Evolutionary conservation across 2,797 vertebrate species (phyloP).

Genomic region (Acrocephalus scirpaceus): DNA sequence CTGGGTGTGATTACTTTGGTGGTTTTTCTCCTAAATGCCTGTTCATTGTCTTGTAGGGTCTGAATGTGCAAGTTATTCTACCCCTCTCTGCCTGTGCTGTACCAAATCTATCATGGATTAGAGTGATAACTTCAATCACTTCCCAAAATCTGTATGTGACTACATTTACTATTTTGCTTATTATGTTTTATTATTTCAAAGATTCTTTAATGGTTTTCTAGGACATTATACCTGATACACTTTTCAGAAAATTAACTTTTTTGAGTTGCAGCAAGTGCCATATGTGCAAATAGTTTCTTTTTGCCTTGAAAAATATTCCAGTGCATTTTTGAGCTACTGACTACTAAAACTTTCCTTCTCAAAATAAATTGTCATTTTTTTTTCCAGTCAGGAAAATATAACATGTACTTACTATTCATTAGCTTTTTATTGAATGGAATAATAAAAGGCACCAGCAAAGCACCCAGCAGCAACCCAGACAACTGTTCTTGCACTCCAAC

Average conservation of each 20-base stretch:
- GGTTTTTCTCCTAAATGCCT: not conserved
- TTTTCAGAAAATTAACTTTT: not conserved
- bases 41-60: not conserved
- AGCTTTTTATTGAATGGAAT: not conserved
- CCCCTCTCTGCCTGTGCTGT: not conserved
- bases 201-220: not conserved
- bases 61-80: not conserved
- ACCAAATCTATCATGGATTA: not conserved
- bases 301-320: not conserved
- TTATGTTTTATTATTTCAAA: not conserved
- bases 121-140: not conserved
- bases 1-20: not conserved
- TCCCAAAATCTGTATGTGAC: not conserved
- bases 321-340: not conserved
- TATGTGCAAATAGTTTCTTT: not conserved
- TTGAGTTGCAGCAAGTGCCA: not conserved
- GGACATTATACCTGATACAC: not conserved
- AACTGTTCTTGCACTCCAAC: not conserved
- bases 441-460: not conserved
- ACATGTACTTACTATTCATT: not conserved
- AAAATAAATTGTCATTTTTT: not conserved
- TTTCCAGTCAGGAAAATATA: not conserved
- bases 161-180: not conserved
- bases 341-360: not conserved
- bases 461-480: not conserved